Base-by-base conservation (phyloP, 2,113 vertebrate species). In the Atractosteus spatula region DNA sequence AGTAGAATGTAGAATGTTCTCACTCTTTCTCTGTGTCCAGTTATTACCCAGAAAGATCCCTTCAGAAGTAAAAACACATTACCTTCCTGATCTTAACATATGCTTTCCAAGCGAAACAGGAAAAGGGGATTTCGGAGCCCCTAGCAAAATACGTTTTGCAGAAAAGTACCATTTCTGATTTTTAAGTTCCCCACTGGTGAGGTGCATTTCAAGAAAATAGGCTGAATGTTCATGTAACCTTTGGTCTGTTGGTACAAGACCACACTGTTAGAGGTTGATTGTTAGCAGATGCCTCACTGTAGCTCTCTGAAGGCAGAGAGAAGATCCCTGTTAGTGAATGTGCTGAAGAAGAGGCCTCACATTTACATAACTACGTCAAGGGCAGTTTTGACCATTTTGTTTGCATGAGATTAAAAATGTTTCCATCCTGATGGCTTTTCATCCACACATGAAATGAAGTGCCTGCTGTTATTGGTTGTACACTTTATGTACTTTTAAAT, bases 1-100 rank as follows among this genome's bases (percentile, higher is more conserved):
- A 3, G 3, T 45, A 16, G 3, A 10, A 41, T 57, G 29, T 44
- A 67, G 66, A 44, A 44, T 56, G 47, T 75, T 70, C 74, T 41
- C 66, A 71, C 72, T 72, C 67, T 66, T 65, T 74, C 62, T 47
- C 55, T 43, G 54, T 55, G 4, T 14, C 43, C 57, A 55, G 63
- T 75, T 67, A 56, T 54, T 75, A 47, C 29, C 7, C 64, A 64
- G 43, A 90, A 88, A 90, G 86, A 83, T 84, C 89, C 91, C 90
- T 90, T 91, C 89, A 92, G 89, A 94, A 93, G 88, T 91, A 88
- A 94, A 93, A 96, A 94, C 92, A 96, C 85, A 91, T 95, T 94
- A 94, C 93, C 91, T 93, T 95, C 88, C 85, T 89, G 85, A 89
- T 89, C 79, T 87, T 84, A 89, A 88, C 82, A 87, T 84, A 81